These are phyloP conservation scores for Machimus rusticus DNA, from an alignment of 2,888 invertebrate species.

Conservation along the genomic window DNA sequence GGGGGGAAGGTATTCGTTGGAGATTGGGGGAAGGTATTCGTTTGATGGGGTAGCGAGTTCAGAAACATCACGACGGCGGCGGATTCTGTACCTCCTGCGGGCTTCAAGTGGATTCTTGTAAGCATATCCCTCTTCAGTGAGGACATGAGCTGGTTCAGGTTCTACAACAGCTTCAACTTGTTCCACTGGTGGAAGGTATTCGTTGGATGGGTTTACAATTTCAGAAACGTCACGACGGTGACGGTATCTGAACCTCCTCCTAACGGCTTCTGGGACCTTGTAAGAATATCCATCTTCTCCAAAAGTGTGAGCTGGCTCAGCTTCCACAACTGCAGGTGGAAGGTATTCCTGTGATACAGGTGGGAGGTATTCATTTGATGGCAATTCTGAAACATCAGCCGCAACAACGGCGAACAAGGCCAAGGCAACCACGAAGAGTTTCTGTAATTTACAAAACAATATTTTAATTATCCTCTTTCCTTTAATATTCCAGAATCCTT, in stretches of 20 bases:
- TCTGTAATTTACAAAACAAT: not conserved
- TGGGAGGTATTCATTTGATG: slow-evolving; percentile 19
- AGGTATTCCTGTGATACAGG: slow-evolving; percentile 4
- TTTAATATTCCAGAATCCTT: not conserved
- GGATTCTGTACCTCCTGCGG: slow-evolving; percentile 9
- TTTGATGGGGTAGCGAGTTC: not conserved
- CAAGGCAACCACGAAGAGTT: not conserved
- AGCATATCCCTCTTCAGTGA: not conserved
- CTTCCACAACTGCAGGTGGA: slow-evolving; percentile 5
- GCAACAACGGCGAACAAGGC: slow-evolving; percentile 23
- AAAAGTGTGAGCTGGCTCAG: slow-evolving; percentile 7
- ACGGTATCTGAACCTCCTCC: slow-evolving; percentile 3
- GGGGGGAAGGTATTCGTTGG: slow-evolving; percentile 11
- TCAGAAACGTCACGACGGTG: slow-evolving; percentile 13
- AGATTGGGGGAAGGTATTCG: slow-evolving; percentile 12
- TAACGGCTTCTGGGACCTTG: not conserved
- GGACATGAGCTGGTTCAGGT: not conserved
- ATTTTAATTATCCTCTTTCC: not conserved
- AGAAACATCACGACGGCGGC: slow-evolving; percentile 16
- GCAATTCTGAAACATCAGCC: slow-evolving; percentile 1
- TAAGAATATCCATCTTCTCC: slow-evolving; percentile 9
- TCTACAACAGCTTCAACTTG: not conserved
- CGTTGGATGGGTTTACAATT: slow-evolving; percentile 3
- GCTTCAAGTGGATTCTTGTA: slow-evolving; percentile 6
- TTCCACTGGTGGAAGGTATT: slow-evolving; percentile 5